These are phyloP conservation scores for Pterophyllum scalare DNA, from an alignment of 2,113 vertebrate species.

Conservation along the genomic window DNA sequence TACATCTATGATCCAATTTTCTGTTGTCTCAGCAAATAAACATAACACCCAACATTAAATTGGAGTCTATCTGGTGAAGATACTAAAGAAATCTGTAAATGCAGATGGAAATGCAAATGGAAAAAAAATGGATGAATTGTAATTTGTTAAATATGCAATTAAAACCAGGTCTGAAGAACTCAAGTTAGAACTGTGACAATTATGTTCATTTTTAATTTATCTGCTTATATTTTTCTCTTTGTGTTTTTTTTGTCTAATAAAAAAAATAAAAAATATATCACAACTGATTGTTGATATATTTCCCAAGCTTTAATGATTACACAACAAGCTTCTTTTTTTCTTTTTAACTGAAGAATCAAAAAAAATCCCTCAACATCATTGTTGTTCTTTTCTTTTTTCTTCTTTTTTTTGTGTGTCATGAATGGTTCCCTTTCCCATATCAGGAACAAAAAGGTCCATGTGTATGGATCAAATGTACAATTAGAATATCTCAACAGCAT, in stretches of 20 bases:
- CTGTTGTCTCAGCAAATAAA: background rate
- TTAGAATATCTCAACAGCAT: background rate
- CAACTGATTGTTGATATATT: background rate
- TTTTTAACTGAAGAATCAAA: background rate
- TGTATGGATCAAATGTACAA: background rate
- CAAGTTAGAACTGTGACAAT: no score
- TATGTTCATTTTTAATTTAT: background rate
- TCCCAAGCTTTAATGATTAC: background rate
- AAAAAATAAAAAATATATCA: no score
- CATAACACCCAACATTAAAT: background rate
- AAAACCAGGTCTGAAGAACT: background rate
- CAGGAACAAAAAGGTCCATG: background rate
- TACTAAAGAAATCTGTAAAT: slow-evolving; percentile 3
- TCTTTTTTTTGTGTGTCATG: background rate
- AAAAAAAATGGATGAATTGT: background rate
- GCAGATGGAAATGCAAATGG: background rate
- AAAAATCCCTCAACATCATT: background rate
- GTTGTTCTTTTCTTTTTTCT: background rate
- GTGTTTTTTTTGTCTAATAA: background rate
- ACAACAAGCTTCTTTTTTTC: no score
- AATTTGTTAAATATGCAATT: background rate
- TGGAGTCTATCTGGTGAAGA: no score
- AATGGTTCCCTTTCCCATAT: background rate
- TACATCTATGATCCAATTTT: no score
- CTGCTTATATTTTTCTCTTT: background rate